Evolutionary conservation across 2,888 invertebrate species (phyloP).

Genomic region (Scrobipalpa costella): DNA sequence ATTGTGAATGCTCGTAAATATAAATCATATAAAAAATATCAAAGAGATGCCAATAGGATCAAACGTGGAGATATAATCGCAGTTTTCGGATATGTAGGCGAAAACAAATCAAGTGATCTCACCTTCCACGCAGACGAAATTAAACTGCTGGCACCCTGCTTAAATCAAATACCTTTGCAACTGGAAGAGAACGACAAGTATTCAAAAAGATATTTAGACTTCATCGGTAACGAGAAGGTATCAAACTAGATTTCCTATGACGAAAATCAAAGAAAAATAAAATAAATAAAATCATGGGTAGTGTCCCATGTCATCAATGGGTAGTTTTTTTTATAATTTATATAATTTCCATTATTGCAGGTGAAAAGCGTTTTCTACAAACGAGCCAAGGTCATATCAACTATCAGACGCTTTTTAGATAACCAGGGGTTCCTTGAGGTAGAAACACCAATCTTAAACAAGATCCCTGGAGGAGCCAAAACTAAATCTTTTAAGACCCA

Average conservation of each 20-base stretch:
- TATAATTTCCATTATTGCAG: background rate
- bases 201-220: background rate
- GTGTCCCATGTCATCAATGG: too few relatives aligned
- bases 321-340: too few relatives aligned
- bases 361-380: background rate
- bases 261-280: too few relatives aligned
- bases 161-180: background rate
- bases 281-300: too few relatives aligned
- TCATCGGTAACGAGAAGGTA: constrained; percentile 5
- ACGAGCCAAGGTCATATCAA: background rate
- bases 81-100: background rate
- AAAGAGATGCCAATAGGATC: background rate
- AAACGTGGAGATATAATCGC: constrained; percentile 4
- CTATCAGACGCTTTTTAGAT: constrained; percentile 4
- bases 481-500: background rate
- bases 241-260: background rate
- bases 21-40: background rate
- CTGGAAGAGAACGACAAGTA: background rate
- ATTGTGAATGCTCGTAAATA: background rate
- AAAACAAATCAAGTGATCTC: background rate
- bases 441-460: constrained; percentile 1
- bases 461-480: background rate
- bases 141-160: background rate
- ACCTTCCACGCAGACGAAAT: background rate
- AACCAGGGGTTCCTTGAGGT: background rate